These are phyloP conservation scores for Drosophila parabipectinata DNA, from an alignment of 1,140 invertebrate species.

Conservation along the genomic window DNA sequence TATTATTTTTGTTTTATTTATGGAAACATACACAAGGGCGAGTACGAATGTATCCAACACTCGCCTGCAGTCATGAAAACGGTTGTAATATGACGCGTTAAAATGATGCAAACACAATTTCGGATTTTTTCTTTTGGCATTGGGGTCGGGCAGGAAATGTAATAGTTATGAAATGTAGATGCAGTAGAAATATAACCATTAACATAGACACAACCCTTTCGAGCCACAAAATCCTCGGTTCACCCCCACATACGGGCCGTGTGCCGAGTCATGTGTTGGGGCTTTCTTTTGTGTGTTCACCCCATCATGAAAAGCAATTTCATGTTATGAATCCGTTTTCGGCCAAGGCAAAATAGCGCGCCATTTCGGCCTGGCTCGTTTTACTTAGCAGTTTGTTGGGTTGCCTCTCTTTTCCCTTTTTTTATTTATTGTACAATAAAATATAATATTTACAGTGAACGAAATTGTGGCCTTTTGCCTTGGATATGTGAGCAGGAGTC, in stretches of 20 bases:
- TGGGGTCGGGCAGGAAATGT: conserved; percentile 29
- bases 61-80: conserved; percentile 14
- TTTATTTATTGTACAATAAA: conserved; percentile 78
- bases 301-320: conserved; percentile 78
- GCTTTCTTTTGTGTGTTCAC: conserved; percentile 48
- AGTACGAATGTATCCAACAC: conserved; percentile 1
- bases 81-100: conserved; percentile 41
- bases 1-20: conserved; percentile 22
- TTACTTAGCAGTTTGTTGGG: conserved; percentile 40
- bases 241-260: conserved; percentile 1
- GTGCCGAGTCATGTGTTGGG: conserved; percentile 33
- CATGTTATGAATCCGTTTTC: conserved; percentile 79
- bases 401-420: conserved; percentile 20
- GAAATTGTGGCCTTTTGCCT: conserved; percentile 46
- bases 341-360: conserved; percentile 66
- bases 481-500: conserved; percentile 19
- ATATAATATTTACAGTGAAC: conserved; percentile 80
- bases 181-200: conserved; percentile 63
- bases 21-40: conserved; percentile 16
- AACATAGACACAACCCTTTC: conserved; percentile 58
- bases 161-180: conserved; percentile 74
- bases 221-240: conserved; percentile 2
- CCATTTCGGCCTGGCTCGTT: conserved; percentile 36
- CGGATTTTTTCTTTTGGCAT: background rate
- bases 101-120: conserved; percentile 59